Conservation (phyloP, 2,888 invertebrate species). For the Pyrrhosoma nymphula region DNA sequence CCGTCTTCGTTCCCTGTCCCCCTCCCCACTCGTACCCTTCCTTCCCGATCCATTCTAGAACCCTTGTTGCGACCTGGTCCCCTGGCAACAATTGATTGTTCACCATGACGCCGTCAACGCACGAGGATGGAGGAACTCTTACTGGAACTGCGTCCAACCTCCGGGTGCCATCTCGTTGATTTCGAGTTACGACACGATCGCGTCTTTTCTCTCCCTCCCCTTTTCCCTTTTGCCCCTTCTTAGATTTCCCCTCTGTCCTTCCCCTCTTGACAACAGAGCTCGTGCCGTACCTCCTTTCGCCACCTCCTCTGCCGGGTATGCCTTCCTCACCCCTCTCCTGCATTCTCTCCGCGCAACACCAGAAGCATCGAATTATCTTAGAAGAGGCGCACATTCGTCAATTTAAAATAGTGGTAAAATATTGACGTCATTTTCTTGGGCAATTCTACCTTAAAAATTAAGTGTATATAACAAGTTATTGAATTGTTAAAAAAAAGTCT, state of each 20-base stretch:
- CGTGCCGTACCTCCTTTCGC: neutral
- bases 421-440: too few relatives aligned
- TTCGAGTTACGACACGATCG: slow-evolving; percentile 12
- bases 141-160: neutral
- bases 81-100: neutral
- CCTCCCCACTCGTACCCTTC: neutral
- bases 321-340: neutral
- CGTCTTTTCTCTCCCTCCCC: neutral
- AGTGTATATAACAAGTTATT: too few relatives aligned
- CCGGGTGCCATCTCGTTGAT: neutral
- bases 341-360: too few relatives aligned
- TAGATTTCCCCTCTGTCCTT: neutral
- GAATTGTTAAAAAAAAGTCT: too few relatives aligned
- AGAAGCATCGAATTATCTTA: too few relatives aligned
- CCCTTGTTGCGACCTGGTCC: neutral
- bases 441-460: too few relatives aligned
- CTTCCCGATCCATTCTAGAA: neutral
- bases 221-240: neutral
- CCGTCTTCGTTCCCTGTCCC: neutral
- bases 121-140: neutral
- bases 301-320: neutral
- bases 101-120: neutral
- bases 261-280: neutral
- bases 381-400: too few relatives aligned
- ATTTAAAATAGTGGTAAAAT: too few relatives aligned